Base-by-base conservation (phyloP, 2,113 vertebrate genomes). In the Ophthalmolycus amberensis region DNA sequence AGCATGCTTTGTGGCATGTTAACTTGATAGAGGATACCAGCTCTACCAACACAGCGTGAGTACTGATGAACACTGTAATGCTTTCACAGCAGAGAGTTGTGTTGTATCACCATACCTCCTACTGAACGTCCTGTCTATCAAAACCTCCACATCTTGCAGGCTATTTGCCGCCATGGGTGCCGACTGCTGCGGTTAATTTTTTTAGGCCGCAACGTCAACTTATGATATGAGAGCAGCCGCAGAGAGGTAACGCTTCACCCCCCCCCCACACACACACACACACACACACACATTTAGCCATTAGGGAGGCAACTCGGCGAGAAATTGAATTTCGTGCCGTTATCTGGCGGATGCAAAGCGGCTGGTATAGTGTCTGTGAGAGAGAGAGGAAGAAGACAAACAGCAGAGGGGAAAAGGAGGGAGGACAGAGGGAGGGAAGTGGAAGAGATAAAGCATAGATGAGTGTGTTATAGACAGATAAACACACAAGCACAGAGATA, bases 321-420 rank as follows among this genome's bases (percentile, higher is more conserved):
- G 79, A 94, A 93, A 94, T 94, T 93, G 84, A 93, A 94, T 94
- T 94, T 90, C 75, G 74, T 66, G 83, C 87, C 74, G 81, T 94
- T 93, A 94, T 93, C 87, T 87, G 82, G 77, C 38, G 42, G 60
- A 90, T 92, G 90, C 86, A 93, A 92, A 94, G 84, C 37, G 71
- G 77, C 66, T 75, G 69, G 46, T 77, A 74, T 78, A 77, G 73
- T 65, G 71, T 44, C 54, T 80, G 59, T 48, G 58, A 63, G 14
- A 64, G 54, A 58, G 22, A 63, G 46, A 85, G 85, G 84, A 72
- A 74, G 58, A 56, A 76, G 68, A 80, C 37, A 69, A 71, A 82
- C 27, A 80, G 73, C 1, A 34, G 40, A 64, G 75, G 29, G 65
- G 9, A 52, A 32, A 52, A 50, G 44, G 62, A 64, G 34, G 52